phyloP scores from a whole-genome alignment of 2,113 vertebrate species.

The Macrotus californicus region DNA sequence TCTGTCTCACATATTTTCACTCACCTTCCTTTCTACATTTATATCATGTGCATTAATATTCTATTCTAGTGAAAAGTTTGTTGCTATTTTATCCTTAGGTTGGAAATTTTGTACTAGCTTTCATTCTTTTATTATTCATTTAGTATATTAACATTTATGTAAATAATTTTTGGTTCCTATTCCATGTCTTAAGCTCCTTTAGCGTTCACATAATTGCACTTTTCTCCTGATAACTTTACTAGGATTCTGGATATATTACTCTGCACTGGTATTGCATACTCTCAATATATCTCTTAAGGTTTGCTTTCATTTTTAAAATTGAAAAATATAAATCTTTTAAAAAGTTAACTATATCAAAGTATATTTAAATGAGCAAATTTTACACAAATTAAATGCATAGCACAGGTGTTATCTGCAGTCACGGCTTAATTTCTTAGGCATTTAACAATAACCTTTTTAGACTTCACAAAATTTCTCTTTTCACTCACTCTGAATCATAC shows the following conservation, averaged over 20 bases:
- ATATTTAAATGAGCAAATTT: conserved; percentile 4
- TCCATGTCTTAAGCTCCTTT: background rate
- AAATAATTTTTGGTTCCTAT: background rate
- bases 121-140: background rate
- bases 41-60: background rate
- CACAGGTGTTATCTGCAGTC: background rate
- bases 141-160: background rate
- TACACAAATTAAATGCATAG: background rate
- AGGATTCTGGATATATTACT: background rate
- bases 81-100: background rate
- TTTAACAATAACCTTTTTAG: background rate
- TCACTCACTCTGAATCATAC: background rate
- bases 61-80: background rate
- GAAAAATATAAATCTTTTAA: background rate
- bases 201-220: background rate
- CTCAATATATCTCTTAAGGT: background rate
- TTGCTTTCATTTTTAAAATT: background rate
- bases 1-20: background rate
- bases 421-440: background rate
- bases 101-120: background rate
- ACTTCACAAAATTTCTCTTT: background rate
- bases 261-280: background rate
- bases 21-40: background rate
- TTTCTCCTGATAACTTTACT: background rate
- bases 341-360: background rate